phyloP scores from a whole-genome alignment of 2,888 invertebrate species.

The Apotomis capreana region DNA sequence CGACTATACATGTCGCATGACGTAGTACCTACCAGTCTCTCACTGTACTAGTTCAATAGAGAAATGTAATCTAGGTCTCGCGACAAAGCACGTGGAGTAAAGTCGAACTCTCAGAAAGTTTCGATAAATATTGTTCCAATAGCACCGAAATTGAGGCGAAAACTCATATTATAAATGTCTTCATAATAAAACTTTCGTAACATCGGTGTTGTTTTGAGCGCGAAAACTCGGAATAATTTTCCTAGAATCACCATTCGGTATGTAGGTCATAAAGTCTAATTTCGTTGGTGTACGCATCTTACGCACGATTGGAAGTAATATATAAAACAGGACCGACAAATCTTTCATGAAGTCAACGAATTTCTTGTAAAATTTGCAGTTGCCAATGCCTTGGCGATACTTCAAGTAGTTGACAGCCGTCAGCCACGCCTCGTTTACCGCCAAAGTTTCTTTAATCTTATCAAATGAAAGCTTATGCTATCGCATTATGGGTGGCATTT shows the following conservation, averaged over 20 bases:
- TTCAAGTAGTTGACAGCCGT: conserved; percentile 25
- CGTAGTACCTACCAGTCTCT: too few species aligned
- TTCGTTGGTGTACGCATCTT: conserved; percentile 24
- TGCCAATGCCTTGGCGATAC: conserved; percentile 23
- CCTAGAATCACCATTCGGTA: conserved; percentile 33
- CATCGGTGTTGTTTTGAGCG: conserved; percentile 6
- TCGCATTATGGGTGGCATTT: not conserved
- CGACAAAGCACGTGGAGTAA: not conserved
- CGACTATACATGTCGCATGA: too few species aligned
- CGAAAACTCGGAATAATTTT: conserved; percentile 32
- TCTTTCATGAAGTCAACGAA: conserved; percentile 20
- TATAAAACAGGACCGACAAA: conserved; percentile 14
- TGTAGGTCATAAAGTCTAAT: conserved; percentile 41
- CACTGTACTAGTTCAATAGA: not conserved
- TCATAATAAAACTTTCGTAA: not conserved
- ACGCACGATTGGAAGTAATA: conserved; percentile 28
- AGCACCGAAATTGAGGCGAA: not conserved
- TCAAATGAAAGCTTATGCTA: not conserved
- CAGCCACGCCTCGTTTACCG: conserved; percentile 19
- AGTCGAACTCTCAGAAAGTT: not conserved
- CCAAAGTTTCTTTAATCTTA: not conserved
- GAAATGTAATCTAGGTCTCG: too few species aligned
- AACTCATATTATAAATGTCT: not conserved
- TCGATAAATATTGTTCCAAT: too few species aligned
- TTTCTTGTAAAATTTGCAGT: conserved; percentile 9